phyloP scores from a whole-genome alignment of 2,797 vertebrate genomes.

The Mormyrus hasselquistii region DNA sequence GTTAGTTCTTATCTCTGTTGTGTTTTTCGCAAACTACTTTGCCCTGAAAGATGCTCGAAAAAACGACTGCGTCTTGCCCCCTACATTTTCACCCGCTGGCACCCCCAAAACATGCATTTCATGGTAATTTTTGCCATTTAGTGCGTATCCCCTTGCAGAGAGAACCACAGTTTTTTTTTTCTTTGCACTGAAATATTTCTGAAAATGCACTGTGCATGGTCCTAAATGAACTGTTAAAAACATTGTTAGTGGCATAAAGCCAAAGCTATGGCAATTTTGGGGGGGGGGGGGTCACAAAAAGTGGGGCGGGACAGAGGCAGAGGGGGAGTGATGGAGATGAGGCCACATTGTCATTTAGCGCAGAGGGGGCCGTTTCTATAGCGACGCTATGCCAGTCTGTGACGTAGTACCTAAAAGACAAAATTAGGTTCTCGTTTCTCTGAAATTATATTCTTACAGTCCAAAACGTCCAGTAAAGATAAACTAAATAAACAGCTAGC shows the following conservation, averaged over 20 bases:
- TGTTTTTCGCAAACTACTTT: background rate
- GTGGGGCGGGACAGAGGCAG: conserved; percentile 26
- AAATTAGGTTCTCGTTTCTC: conserved; percentile 47
- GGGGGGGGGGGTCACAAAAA: background rate
- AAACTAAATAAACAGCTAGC: background rate
- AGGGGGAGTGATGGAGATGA: conserved; percentile 37
- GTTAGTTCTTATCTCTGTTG: background rate
- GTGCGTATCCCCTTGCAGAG: background rate
- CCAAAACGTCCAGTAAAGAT: background rate
- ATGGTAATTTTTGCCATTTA: background rate
- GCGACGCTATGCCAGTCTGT: conserved; percentile 58
- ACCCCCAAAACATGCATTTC: background rate
- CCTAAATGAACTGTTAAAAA: conserved; percentile 12
- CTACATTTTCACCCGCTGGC: background rate
- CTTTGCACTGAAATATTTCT: background rate
- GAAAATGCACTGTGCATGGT: conserved; percentile 4
- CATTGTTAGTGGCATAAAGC: background rate
- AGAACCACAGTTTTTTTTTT: background rate
- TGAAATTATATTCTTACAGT: background rate
- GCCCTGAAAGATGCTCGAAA: background rate
- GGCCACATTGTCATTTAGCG: conserved; percentile 59
- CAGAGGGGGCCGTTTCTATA: conserved; percentile 60
- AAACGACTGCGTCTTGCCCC: background rate
- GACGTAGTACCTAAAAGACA: conserved; percentile 49
- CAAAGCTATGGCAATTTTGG: background rate